Evolutionary conservation across 2,888 invertebrate species (phyloP), one percentile per base, ranked within the genome.

Genomic region (Podabrus alpinus): DNA sequence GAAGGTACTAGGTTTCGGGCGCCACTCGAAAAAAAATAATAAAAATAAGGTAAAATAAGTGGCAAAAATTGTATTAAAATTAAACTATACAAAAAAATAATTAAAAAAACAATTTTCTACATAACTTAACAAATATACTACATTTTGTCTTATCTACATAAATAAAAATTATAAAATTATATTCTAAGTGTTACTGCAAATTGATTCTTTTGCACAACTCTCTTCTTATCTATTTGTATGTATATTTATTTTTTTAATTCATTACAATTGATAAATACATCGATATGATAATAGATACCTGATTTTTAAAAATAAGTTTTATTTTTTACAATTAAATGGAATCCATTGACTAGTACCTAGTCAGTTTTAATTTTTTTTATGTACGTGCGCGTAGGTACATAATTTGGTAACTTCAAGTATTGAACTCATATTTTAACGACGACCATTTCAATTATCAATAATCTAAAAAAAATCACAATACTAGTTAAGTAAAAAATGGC

Each of bases 331-430:
- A 45, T 45, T 45, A 45, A 81, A 82, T 82, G 82, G 83, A 84
- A 81, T 82, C 84, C 82, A 45, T 84, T 85, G 86, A 87, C 86
- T 86, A 86, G 87, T 83, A 83, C 81, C 86, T 86, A 87, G 87
- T 84, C 87, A 86, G 84, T 85, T 85, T 81, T 79, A 80, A 79
- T 82, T 79, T 83, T 84, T 85, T 79, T 78, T 82, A 81, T 83
- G 84, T 86, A 87, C 85, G 86, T 83, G 81, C 83, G 83, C 85
- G 83, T 84, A 85, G 85, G 86, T 86, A 87, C 86, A 86, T 86
- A 86, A 45, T 87, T 87, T 87, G 87, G 87, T 87, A 87, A 87
- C 87, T 87, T 85, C 84, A 85, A 85, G 85, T 87, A 87, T 86
- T 84, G 83, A 85, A 85, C 79, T 77, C 70, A 73, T 70, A 74